Base-by-base conservation (phyloP, 2,797 vertebrate species). In the Odontamblyopus lacepedii region DNA sequence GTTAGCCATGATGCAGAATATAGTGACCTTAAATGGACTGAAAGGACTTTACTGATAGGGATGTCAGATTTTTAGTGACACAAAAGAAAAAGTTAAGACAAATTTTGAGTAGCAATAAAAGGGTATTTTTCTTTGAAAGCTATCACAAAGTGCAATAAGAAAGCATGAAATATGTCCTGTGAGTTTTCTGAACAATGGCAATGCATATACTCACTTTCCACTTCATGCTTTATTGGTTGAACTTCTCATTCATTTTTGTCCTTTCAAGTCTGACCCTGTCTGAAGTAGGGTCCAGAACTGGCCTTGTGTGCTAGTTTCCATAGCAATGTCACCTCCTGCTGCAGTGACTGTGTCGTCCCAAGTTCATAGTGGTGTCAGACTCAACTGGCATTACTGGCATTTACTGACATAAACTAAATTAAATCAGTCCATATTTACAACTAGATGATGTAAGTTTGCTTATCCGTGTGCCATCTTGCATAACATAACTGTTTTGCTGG, bases 151-250 rank as follows among this genome's bases (percentile, higher is more conserved):
- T 70, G 75, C 78, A 74, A 78, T 62, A 26, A 70, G 78, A 84
- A 79, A 76, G 78, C 78, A 79, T 81, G 67, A 78, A 76, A 75
- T 78, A 56, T 65, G 35, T 78, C 73, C 61, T 50, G 73, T 41
- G 66, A 62, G 80, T 85, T 91, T 90, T 77, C 57, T 26, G 73
- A 85, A 90, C 88, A 89, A 90, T 85, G 80, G 78, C 48, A 26
- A 70, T 61, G 67, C 80, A 76, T 78, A 80, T 79, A 70, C 81
- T 89, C 79, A 78, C 90, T 90, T 90, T 91, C 84, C 83, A 68
- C 79, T 78, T 69, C 77, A 79, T 83, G 84, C 82, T 86, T 91
- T 88, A 79, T 89, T 88, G 80, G 80, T 75, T 19, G 61, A 65
- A 72, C n/a, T 82, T 85, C 85, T 88, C 87, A 86, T 73, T 91